Evolutionary conservation across 2,797 vertebrate genomes (phyloP).

Genomic region (Staurois parvus): DNA sequence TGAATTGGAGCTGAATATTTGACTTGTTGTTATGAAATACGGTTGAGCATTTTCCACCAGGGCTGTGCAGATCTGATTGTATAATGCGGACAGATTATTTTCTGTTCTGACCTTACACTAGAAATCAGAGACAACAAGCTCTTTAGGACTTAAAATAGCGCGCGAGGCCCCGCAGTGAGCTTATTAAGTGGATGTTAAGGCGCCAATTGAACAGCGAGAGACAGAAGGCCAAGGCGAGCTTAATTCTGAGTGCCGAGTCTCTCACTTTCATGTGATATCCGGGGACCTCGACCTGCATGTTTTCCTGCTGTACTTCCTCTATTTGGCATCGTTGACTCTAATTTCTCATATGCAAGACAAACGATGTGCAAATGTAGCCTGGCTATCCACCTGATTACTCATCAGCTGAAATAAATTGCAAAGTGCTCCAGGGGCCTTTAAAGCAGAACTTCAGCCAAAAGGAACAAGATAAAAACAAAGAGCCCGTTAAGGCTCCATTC

Average conservation of each 20-base stretch:
- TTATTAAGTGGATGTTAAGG: conserved; percentile 59
- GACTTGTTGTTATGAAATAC: no score
- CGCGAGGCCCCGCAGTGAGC: conserved; percentile 34
- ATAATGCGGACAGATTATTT: conserved; percentile 30
- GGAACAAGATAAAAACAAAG: no score
- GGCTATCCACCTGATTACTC: no score
- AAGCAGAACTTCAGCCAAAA: no score
- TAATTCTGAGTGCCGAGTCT: conserved; percentile 26
- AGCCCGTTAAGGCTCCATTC: no score
- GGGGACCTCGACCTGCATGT: conserved; percentile 23
- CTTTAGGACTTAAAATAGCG: conserved; percentile 35
- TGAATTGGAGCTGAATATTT: no score
- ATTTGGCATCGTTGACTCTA: conserved; percentile 36
- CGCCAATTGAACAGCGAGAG: conserved; percentile 24
- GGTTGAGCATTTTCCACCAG: no score
- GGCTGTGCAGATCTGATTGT: background rate
- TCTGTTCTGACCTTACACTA: conserved; percentile 13
- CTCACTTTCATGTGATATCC: conserved; percentile 57
- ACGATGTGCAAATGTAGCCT: no score
- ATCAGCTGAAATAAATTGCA: no score
- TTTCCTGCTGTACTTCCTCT: conserved; percentile 12
- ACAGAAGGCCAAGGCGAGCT: conserved; percentile 17
- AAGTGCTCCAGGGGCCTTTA: no score
- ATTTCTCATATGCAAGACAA: conserved; percentile 32
- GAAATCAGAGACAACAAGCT: conserved; percentile 25